Percentiles rank a stretch among this genome's conserved stretches.
Evolutionary conservation across 2,888 invertebrate genomes (phyloP).

Genomic region (Lithophane leautieri): DNA sequence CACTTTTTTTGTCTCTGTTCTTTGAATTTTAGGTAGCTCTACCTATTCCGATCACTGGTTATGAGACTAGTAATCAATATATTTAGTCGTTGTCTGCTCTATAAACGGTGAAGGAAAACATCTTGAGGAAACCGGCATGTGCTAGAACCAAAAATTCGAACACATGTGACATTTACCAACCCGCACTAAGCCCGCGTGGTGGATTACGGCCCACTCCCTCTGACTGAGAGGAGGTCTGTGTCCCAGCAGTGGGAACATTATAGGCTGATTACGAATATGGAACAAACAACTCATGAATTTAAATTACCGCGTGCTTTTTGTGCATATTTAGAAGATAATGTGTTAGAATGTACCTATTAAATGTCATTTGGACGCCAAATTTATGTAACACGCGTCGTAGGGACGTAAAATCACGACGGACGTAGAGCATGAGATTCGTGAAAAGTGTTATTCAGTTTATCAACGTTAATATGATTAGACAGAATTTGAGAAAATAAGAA

Average conservation of each 20-base stretch:
- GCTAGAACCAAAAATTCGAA: no score
- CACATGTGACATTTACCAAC: no score
- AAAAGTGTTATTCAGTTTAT: slow-evolving; percentile 4
- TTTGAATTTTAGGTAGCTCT: no score
- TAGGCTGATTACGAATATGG: no score
- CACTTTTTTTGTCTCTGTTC: no score
- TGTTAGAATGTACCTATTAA: background rate
- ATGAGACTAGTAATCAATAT: background rate
- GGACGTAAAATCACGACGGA: background rate
- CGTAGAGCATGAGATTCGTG: background rate
- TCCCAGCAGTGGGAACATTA: no score
- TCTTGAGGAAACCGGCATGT: no score
- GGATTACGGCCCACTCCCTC: no score
- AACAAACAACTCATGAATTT: background rate
- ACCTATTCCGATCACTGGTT: no score
- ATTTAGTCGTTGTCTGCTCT: background rate
- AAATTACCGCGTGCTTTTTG: background rate
- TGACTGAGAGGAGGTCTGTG: no score
- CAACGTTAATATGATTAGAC: background rate
- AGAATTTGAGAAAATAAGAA: background rate
- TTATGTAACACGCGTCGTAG: background rate
- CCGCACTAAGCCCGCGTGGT: no score
- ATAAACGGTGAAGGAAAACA: no score
- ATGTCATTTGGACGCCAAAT: background rate
- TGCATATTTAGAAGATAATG: background rate